A percentile compares a stretch with the other conserved stretches of the same genome.
phyloP scores from a whole-genome alignment of 2,797 vertebrate genomes.

The Gallinago nigripennis region DNA sequence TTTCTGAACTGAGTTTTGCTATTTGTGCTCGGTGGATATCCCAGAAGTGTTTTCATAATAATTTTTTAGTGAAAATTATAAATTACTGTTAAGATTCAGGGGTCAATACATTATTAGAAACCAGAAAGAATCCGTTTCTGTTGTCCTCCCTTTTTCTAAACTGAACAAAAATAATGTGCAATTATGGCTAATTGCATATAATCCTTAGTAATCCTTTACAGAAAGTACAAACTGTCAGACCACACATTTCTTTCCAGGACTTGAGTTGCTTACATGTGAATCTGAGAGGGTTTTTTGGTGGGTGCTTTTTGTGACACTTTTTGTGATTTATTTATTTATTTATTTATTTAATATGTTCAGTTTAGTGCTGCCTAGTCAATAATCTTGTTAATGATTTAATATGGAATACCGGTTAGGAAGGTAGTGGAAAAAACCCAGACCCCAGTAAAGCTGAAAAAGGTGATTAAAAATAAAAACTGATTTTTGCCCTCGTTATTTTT shows the following conservation, averaged over 20 bases:
- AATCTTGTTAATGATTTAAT: not conserved
- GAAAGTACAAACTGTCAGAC: not conserved
- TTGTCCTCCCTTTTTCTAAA: not conserved
- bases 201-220: not conserved
- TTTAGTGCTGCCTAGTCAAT: not conserved
- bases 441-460: not conserved
- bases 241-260: not conserved
- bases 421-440: not conserved
- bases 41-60: not conserved
- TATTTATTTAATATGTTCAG: not conserved
- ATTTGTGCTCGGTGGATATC: not conserved
- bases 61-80: not conserved
- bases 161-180: not conserved
- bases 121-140: not conserved
- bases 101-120: not conserved
- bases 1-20: not conserved
- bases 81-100: not conserved
- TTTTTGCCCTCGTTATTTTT: not conserved
- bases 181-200: slow-evolving; percentile 2
- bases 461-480: not conserved
- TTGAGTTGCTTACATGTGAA: not conserved
- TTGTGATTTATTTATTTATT: not conserved
- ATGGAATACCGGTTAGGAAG: not conserved
- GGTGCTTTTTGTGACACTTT: accelerated
- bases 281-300: not conserved